Base-by-base conservation (phyloP, 2,888 invertebrate genomes). In the Pachycephus smyrnensis region DNA sequence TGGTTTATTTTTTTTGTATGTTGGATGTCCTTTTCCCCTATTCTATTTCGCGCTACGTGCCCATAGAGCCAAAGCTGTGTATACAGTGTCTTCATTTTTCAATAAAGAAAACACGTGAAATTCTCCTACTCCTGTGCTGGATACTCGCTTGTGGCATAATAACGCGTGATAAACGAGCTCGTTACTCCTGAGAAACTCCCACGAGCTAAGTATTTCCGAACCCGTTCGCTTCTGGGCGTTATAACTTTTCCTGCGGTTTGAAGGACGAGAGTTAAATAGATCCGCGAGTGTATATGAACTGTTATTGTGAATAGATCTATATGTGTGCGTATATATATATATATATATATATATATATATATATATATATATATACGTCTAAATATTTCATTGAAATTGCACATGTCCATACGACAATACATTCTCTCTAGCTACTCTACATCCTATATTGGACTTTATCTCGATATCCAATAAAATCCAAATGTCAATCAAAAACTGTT, bases 161-260 rank as follows among this genome's bases (percentile, higher is more conserved):
- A 55, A 55, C 23, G 23, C 6, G 40, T 55, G 1, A 23, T 40
- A 40, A 40, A 40, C 40, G 40, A 55, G 40, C 40, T 55, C 23
- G 6, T 55, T 55, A 55, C 23, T 55, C 23, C 6, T 55, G 40
- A 55, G 40, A 55, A 55, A 55, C 40, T 55, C 40, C 40, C 23
- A 55, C 40, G 9, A 55, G 40, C 55, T 55, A 55, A 55, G 23
- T 23, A 55, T 55, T 55, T 85, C 79, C 79, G 84, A 86, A 85
- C 87, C 85, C 83, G 86, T 86, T 88, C 79, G 31, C 76, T 55
- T 55, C 68, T 76, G 79, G 79, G 84, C 82, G 84, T 84, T 88
- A 83, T 82, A 86, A 88, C 87, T 88, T 87, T 86, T 82, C 82
- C 82, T 77, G 77, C 79, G 79, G 76, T 76, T 80, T 83, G 82